These are phyloP conservation scores for Channa maculata DNA, from an alignment of 2,113 vertebrate species.

Conservation along the genomic window DNA sequence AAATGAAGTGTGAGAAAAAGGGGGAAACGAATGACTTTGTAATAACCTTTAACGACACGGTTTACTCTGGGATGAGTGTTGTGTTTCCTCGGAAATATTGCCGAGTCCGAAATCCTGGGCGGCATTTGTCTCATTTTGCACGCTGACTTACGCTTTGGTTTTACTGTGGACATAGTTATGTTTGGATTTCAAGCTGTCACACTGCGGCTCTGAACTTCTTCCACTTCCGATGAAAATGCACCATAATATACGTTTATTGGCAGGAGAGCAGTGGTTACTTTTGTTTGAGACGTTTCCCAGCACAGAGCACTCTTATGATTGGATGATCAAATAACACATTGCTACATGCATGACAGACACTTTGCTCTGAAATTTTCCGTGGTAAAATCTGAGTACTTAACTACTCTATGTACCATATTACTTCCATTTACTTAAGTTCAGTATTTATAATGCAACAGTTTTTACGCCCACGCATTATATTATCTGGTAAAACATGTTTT, in stretches of 20 bases:
- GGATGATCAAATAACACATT: too few species aligned
- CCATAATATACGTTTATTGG: conserved; percentile 40
- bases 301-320: too few species aligned
- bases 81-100: conserved; percentile 81
- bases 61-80: conserved; percentile 84
- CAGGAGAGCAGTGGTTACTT: conserved; percentile 22
- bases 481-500: too few species aligned
- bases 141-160: conserved; percentile 77
- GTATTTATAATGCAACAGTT: too few species aligned
- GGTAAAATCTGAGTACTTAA: too few species aligned
- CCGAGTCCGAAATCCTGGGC: conserved; percentile 73
- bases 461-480: too few species aligned
- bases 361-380: too few species aligned
- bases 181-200: conserved; percentile 79
- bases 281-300: conserved; percentile 19
- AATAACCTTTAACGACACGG: conserved; percentile 80
- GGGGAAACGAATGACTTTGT: conserved; percentile 80
- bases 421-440: too few species aligned
- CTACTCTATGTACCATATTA: too few species aligned
- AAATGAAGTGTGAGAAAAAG: conserved; percentile 86
- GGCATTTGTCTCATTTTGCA: conserved; percentile 84
- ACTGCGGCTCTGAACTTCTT: conserved; percentile 44
- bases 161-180: conserved; percentile 81
- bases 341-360: too few species aligned
- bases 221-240: conserved; percentile 51